Evolutionary conservation across 2,888 invertebrate genomes (phyloP).

Genomic region (Exocentrus adspersus): DNA sequence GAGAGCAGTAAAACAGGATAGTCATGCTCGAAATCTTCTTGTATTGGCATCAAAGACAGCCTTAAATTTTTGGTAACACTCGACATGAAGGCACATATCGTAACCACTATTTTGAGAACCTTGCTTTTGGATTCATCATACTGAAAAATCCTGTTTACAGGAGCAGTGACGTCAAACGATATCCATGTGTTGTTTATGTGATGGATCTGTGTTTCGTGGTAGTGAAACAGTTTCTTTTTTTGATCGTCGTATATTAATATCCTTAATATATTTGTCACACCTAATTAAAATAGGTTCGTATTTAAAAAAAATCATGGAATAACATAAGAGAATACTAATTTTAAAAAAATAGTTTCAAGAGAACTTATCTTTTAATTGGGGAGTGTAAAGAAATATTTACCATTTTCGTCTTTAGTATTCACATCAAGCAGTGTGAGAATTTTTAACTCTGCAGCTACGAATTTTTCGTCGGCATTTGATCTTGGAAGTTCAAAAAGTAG

Average conservation of each 20-base stretch:
- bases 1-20: conserved; percentile 60
- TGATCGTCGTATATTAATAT: conserved; percentile 54
- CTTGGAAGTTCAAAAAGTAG: conserved; percentile 59
- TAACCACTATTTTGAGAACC: conserved; percentile 55
- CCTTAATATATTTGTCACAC: conserved; percentile 50
- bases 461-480: conserved; percentile 55
- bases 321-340: too few species aligned
- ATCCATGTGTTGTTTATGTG: conserved; percentile 61
- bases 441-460: conserved; percentile 58
- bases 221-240: conserved; percentile 45
- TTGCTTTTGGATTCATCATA: conserved; percentile 40
- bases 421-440: conserved; percentile 58
- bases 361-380: too few species aligned
- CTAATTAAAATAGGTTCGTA: too few species aligned
- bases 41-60: conserved; percentile 56
- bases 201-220: conserved; percentile 53
- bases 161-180: conserved; percentile 57
- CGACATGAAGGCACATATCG: conserved; percentile 51
- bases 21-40: conserved; percentile 58
- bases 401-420: conserved; percentile 42
- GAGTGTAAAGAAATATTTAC: too few species aligned
- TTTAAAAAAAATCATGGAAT: too few species aligned
- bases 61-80: conserved; percentile 49
- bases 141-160: conserved; percentile 50
- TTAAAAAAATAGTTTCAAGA: too few species aligned